Conservation (phyloP, 1,140 invertebrate species). For the Dendroctonus valens region DNA sequence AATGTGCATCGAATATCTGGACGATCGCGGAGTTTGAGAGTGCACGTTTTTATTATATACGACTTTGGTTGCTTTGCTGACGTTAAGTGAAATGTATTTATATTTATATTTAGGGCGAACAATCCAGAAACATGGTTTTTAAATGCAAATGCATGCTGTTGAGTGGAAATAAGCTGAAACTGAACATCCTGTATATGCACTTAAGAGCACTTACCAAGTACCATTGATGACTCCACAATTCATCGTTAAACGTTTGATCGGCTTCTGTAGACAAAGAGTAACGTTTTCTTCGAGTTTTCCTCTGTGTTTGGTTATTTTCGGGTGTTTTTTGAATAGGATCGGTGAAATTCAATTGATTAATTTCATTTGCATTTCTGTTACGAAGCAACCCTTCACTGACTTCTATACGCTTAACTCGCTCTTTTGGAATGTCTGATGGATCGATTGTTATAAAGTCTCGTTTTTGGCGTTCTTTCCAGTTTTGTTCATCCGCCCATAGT, state of each 20-base stretch:
- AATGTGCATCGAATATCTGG: too few species aligned
- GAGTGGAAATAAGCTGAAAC: too few species aligned
- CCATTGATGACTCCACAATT: slow-evolving; percentile 85
- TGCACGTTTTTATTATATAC: too few species aligned
- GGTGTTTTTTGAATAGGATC: not conserved
- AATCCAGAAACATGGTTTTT: too few species aligned
- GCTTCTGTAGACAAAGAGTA: slow-evolving; percentile 5
- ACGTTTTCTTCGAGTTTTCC: slow-evolving; percentile 20
- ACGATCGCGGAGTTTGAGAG: too few species aligned
- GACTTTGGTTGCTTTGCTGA: too few species aligned
- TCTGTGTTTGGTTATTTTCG: slow-evolving; percentile 1
- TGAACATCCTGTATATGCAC: not conserved
- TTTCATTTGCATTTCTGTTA: too few species aligned
- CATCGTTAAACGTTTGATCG: slow-evolving; percentile 71
- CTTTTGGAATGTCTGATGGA: slow-evolving; percentile 35
- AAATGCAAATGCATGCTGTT: too few species aligned
- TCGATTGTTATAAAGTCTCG: slow-evolving; percentile 54
- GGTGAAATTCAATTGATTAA: slow-evolving; percentile 7
- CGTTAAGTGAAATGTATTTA: too few species aligned
- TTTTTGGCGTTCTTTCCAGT: slow-evolving; percentile 61
- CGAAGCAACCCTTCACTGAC: too few species aligned
- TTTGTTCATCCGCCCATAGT: slow-evolving; percentile 69
- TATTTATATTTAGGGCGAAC: too few species aligned
- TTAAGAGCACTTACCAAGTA: slow-evolving; percentile 75
- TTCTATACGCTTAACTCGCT: slow-evolving; percentile 33